A percentile compares a stretch with the other conserved stretches of the same genome.
phyloP scores from a whole-genome alignment of 2,797 vertebrate genomes.

The Podargus strigoides region DNA sequence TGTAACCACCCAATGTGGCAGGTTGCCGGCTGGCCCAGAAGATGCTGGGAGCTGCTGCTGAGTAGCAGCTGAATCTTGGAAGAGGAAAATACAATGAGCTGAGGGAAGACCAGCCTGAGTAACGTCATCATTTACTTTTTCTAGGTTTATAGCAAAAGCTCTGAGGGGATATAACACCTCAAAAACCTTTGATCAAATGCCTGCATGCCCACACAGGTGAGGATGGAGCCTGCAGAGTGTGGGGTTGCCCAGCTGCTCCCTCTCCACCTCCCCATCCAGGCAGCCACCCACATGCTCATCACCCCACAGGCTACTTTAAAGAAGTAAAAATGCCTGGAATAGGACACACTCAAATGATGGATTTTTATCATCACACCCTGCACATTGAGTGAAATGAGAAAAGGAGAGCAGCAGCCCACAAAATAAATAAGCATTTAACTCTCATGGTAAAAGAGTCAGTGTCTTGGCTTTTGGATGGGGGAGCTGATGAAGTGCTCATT shows the following conservation, averaged over 20 bases:
- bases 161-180: background rate
- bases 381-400: background rate
- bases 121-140: background rate
- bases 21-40: background rate
- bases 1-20: rapidly evolving
- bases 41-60: background rate
- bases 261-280: background rate
- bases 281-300: background rate
- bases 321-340: background rate
- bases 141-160: background rate
- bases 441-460: rapidly evolving
- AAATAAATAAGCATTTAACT: background rate
- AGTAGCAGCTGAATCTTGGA: background rate
- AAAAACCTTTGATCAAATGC: background rate
- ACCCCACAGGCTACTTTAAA: background rate
- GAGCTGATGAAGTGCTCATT: background rate
- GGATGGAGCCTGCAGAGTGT: background rate
- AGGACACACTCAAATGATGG: background rate
- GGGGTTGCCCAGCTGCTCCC: background rate
- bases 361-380: background rate
- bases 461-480: background rate
- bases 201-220: background rate
- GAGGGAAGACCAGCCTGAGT: background rate
- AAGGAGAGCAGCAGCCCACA: background rate
- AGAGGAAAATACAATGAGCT: background rate